Evolutionary conservation across 2,797 vertebrate species (phyloP).

Genomic region (Botia almorhae): DNA sequence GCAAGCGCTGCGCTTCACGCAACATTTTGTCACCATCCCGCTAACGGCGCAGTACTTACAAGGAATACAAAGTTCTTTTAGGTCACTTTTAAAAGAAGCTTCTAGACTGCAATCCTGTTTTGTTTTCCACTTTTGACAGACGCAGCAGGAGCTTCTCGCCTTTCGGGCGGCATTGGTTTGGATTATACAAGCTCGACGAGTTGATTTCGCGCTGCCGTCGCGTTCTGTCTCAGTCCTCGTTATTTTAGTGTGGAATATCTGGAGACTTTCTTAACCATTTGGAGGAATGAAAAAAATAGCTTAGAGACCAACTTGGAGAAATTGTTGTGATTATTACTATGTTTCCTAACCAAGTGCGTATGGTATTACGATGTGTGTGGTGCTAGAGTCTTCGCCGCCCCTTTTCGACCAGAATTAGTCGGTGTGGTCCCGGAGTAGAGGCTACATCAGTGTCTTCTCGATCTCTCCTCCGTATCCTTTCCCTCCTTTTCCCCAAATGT

Average conservation of each 20-base stretch:
- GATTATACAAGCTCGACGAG: conserved; percentile 30
- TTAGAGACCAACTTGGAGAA: background rate
- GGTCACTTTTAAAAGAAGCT: conserved; percentile 15
- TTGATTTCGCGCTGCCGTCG: conserved; percentile 20
- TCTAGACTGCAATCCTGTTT: background rate
- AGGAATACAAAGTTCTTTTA: conserved; percentile 24
- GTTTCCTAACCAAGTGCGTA: conserved; percentile 62
- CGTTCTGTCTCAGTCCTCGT: background rate
- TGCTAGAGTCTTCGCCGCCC: conserved; percentile 51
- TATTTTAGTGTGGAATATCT: conserved; percentile 42
- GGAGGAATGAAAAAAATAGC: background rate
- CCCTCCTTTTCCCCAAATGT: conserved; percentile 5
- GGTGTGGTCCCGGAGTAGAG: conserved; percentile 60
- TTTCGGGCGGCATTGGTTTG: conserved; percentile 9
- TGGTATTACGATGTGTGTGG: conserved; percentile 56
- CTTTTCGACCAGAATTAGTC: conserved; percentile 52
- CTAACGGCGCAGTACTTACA: background rate
- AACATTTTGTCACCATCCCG: conserved; percentile 18
- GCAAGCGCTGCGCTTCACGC: conserved; percentile 49
- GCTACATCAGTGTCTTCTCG: conserved; percentile 27
- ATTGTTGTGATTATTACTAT: conserved; percentile 8
- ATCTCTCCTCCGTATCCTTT: conserved; percentile 49
- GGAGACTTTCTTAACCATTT: conserved; percentile 3
- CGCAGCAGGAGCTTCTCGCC: background rate
- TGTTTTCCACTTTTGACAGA: background rate